phyloP scores from a whole-genome alignment of 2,113 vertebrate species.

The Rhabdornis inornatus region DNA sequence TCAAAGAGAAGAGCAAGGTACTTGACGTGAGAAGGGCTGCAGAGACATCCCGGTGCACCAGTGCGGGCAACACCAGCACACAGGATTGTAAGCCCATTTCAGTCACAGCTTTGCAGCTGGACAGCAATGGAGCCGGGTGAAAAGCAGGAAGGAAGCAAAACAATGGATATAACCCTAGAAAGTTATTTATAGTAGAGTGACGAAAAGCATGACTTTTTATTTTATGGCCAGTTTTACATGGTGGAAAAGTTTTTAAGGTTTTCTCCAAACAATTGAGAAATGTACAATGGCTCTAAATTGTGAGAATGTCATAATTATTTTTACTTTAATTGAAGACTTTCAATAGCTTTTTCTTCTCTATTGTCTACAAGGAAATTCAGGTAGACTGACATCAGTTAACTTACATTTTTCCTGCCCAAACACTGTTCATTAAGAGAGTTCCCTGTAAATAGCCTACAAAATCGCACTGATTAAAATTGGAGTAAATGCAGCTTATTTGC shows the following conservation, averaged over 20 bases:
- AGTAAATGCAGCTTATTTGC: background rate
- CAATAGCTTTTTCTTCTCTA: background rate
- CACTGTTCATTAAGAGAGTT: background rate
- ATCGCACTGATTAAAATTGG: background rate
- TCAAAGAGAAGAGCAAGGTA: background rate
- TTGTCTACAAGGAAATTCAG: background rate
- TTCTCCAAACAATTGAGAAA: background rate
- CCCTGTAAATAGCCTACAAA: background rate
- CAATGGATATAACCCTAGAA: slow-evolving; percentile 20
- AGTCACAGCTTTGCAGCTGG: background rate
- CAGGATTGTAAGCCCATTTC: background rate
- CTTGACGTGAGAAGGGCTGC: background rate
- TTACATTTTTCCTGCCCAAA: background rate
- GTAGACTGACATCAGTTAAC: background rate
- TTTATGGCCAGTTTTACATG: background rate
- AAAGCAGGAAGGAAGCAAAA: slow-evolving; percentile 62
- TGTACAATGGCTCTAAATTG: background rate
- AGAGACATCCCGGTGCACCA: background rate
- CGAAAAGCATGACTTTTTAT: background rate
- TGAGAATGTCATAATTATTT: background rate
- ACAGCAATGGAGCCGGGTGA: background rate
- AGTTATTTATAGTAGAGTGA: slow-evolving; percentile 56
- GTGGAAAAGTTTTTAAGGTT: background rate
- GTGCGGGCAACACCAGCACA: background rate
- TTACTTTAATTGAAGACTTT: background rate